Conservation (phyloP, 2,888 invertebrate genomes). For the Lycocerus yunnanus region DNA sequence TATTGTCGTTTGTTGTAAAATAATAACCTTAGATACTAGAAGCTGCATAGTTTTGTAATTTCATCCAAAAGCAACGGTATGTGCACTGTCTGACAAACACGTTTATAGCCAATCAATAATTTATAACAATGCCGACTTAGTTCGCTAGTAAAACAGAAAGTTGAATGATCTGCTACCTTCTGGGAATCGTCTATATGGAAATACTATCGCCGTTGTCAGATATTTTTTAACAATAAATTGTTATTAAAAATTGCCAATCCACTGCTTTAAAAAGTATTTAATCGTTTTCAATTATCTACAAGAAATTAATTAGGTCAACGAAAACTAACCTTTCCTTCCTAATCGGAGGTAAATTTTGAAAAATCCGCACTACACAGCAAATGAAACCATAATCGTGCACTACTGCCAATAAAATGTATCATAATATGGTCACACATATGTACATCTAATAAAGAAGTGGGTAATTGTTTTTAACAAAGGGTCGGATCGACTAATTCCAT, state of each 20-base stretch:
- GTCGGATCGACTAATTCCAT: too few species aligned
- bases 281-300: not conserved
- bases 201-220: not conserved
- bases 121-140: slow-evolving; percentile 33
- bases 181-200: slow-evolving; percentile 18
- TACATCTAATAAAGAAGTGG: too few species aligned
- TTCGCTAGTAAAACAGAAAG: slow-evolving; percentile 29
- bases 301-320: too few species aligned
- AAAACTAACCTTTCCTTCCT: too few species aligned
- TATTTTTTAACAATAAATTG: not conserved
- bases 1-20: not conserved
- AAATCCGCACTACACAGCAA: too few species aligned
- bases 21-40: slow-evolving; percentile 12
- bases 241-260: too few species aligned
- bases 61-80: slow-evolving; percentile 26
- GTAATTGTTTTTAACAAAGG: too few species aligned
- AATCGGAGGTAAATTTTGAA: too few species aligned
- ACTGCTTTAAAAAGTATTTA: not conserved
- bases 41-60: slow-evolving; percentile 23
- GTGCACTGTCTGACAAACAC: slow-evolving; percentile 35
- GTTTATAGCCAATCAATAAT: slow-evolving; percentile 38
- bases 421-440: too few species aligned
- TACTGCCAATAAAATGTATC: too few species aligned
- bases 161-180: slow-evolving; percentile 31
- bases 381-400: too few species aligned